phyloP scores from a whole-genome alignment of 2,113 vertebrate species.

The Nanorana parkeri region DNA sequence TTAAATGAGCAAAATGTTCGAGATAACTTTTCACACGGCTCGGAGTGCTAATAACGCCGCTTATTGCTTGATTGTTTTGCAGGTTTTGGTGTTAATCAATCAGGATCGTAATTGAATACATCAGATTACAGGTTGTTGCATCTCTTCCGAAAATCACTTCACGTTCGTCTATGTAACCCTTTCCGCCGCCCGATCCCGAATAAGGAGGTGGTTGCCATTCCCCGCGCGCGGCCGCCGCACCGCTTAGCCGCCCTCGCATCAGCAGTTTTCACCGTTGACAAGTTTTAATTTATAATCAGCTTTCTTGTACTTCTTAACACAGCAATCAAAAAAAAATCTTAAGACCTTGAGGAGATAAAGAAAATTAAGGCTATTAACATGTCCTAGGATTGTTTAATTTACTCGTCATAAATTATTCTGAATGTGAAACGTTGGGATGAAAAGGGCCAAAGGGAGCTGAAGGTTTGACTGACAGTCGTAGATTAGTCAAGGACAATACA shows the following conservation, averaged over 20 bases:
- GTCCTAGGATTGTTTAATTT: constrained; percentile 72
- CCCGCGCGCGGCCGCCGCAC: constrained; percentile 48
- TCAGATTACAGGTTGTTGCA: constrained; percentile 39
- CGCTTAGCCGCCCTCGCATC: constrained; percentile 60
- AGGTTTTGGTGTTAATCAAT: constrained; percentile 45
- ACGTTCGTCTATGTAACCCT: constrained; percentile 20
- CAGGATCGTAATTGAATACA: constrained; percentile 46
- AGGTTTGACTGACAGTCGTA: constrained; percentile 70
- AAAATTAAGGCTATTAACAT: constrained; percentile 75
- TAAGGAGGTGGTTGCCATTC: constrained; percentile 43
- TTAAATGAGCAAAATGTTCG: constrained; percentile 37
- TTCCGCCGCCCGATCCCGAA: constrained; percentile 42
- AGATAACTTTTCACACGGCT: constrained; percentile 22
- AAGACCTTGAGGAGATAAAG: constrained; percentile 73
- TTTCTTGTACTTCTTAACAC: constrained; percentile 69
- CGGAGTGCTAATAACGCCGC: constrained; percentile 35
- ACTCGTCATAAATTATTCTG: constrained; percentile 71
- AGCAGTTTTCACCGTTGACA: constrained; percentile 66
- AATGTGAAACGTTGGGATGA: constrained; percentile 67
- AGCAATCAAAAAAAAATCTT: constrained; percentile 74
- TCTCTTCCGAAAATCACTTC: constrained; percentile 23
- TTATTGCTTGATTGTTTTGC: constrained; percentile 32
- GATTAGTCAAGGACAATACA: constrained; percentile 64
- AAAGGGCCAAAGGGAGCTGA: constrained; percentile 64
- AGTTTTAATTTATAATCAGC: constrained; percentile 68